These are phyloP conservation scores for Hoplodrina blanda DNA, from an alignment of 2,888 invertebrate species.

Conservation along the genomic window DNA sequence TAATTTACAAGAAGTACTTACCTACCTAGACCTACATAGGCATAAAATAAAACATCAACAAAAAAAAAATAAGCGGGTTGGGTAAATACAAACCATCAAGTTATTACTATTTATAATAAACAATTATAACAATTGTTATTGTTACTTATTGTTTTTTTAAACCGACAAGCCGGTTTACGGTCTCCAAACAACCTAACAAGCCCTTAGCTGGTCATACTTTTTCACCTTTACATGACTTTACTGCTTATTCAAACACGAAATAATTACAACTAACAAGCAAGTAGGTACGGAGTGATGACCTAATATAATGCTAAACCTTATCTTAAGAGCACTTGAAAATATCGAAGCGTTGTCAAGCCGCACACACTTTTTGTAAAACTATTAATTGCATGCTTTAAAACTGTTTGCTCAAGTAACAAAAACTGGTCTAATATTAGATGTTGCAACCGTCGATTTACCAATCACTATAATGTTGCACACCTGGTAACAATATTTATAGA, in stretches of 20 bases:
- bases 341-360: conserved; percentile 43
- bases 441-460: conserved; percentile 72
- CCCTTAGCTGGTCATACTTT: not conserved
- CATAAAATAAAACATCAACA: conserved; percentile 1
- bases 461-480: conserved; percentile 73
- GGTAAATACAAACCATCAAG: too few relatives aligned
- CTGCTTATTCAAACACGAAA: conserved; percentile 17
- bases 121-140: too few relatives aligned
- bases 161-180: conserved; percentile 2
- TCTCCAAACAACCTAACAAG: not conserved
- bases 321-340: conserved; percentile 55
- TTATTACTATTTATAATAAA: too few relatives aligned
- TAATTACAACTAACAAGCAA: conserved; percentile 3
- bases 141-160: too few relatives aligned
- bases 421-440: conserved; percentile 56
- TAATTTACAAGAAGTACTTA: too few relatives aligned
- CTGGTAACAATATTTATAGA: conserved; percentile 77
- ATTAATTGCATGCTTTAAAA: conserved; percentile 33
- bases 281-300: conserved; percentile 45
- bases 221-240: conserved; percentile 26
- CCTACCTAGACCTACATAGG: not conserved
- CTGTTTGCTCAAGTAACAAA: conserved; percentile 46
- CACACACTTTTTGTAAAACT: conserved; percentile 17
- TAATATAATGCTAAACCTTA: conserved; percentile 52
- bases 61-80: too few relatives aligned